Evolutionary conservation across 2,888 invertebrate genomes (phyloP), one percentile per base, ranked within the genome.

Genomic region (Bombylius major): DNA sequence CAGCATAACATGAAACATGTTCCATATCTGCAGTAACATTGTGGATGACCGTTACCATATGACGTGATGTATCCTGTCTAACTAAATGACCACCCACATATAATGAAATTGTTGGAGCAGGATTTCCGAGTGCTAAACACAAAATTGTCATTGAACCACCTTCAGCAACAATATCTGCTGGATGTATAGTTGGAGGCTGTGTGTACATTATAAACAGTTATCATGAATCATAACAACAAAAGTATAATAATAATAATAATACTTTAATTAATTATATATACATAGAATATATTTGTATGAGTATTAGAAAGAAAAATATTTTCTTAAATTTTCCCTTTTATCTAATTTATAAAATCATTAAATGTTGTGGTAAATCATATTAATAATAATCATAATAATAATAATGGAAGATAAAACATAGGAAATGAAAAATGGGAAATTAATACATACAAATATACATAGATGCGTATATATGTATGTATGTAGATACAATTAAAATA

Each of bases 21-120:
- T 87, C 84, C 89, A 89, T 89, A 70, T 89, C 88, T 4, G 86
- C 78, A 0, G 88, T 87, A 12, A 91, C 86, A 70, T 90, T 90
- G 69, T 87, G 84, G 59, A 89, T 84, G n/a, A 87, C 85, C 0
- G 89, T 87, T 47, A 90, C 89, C 87, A 90, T 87, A 71, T 90
- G 89, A 1, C 89, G 77, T 0, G 89, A 87, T 44, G 83, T 84
- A 61, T 89, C 88, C 72, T 89, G 87, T 1, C 87, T 78, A n/a
- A 89, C 84, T n/a, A 89, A 77, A 56, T 81, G 81, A 50, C 82
- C 82, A 69, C 73, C 63, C 50, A 91, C 85, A 69, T 89, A 90
- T 0, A 91, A 74, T 0, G 89, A 89, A 55, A 90, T 88, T 4
- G 86, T 88, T 0, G 91, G 91, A 59, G 87, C 86, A 0, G 91